phyloP scores from a whole-genome alignment of 2,888 invertebrate genomes.

The Volucella inflata region DNA sequence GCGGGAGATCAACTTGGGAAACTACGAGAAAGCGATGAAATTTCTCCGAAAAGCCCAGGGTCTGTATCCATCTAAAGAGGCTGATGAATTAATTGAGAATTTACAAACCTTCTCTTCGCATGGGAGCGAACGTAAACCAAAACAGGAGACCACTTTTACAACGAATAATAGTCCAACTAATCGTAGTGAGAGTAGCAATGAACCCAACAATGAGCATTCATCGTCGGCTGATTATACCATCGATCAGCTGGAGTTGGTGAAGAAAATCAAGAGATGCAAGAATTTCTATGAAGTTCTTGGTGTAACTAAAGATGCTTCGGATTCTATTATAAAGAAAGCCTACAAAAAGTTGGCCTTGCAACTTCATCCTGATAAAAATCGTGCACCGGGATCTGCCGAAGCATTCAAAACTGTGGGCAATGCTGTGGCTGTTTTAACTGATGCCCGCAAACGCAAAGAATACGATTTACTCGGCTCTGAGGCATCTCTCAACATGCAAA shows the following conservation, averaged over 20 bases:
- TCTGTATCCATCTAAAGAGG: conserved; percentile 87
- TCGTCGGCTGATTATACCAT: conserved; percentile 86
- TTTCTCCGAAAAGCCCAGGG: conserved; percentile 87
- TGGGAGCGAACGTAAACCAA: neutral
- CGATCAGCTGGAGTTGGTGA: conserved; percentile 90
- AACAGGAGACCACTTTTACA: conserved; percentile 72
- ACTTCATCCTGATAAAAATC: conserved; percentile 93
- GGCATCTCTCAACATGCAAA: conserved; percentile 48
- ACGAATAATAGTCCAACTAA: conserved; percentile 80
- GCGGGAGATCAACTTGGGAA: conserved; percentile 85
- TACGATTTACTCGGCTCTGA: conserved; percentile 89
- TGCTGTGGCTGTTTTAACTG: conserved; percentile 90
- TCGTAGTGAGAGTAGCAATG: conserved; percentile 77
- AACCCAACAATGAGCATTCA: conserved; percentile 75
- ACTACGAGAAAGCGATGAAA: conserved; percentile 87
- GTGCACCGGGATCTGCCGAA: conserved; percentile 91
- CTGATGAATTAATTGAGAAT: conserved; percentile 85
- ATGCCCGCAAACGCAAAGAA: conserved; percentile 89
- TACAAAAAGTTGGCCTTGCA: conserved; percentile 91
- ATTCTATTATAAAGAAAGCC: conserved; percentile 88
- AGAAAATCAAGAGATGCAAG: conserved; percentile 86
- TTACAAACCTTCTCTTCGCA: conserved; percentile 75
- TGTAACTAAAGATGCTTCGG: conserved; percentile 87
- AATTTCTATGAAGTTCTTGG: conserved; percentile 92
- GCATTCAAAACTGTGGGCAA: conserved; percentile 93